These are phyloP conservation scores for Paraplagusia blochii DNA, from an alignment of 2,113 vertebrate species.

Conservation along the genomic window DNA sequence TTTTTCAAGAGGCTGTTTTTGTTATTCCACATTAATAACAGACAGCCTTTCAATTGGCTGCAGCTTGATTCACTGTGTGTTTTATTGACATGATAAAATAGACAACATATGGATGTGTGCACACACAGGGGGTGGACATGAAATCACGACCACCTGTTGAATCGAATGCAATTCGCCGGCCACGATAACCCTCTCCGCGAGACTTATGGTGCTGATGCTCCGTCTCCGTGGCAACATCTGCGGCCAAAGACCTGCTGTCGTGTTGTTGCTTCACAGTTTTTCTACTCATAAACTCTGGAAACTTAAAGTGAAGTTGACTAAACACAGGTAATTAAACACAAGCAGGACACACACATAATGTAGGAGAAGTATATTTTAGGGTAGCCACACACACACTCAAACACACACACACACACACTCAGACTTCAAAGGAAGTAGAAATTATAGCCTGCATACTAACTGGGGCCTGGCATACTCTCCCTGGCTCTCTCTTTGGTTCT, in stretches of 20 bases:
- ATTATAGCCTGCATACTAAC: conserved; percentile 75
- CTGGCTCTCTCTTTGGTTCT: conserved; percentile 54
- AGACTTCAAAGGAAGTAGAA: conserved; percentile 71
- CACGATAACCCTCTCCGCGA: conserved; percentile 19
- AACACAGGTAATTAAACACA: not conserved
- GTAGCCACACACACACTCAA: conserved; percentile 24
- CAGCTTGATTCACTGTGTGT: conserved; percentile 8
- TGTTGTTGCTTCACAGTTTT: not conserved
- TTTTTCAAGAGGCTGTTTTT: conserved; percentile 19
- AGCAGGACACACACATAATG: conserved; percentile 14
- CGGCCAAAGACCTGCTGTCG: not conserved
- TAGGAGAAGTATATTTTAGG: conserved; percentile 31
- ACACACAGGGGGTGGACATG: conserved; percentile 11
- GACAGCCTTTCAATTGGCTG: conserved; percentile 23
- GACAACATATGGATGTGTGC: conserved; percentile 5
- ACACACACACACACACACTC: conserved; percentile 54
- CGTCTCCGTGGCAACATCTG: conserved; percentile 24
- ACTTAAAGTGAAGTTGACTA: conserved; percentile 1
- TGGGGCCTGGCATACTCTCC: conserved; percentile 66
- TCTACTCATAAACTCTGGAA: not conserved
- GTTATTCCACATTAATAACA: conserved; percentile 44
- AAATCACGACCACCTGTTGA: conserved; percentile 45
- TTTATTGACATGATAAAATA: conserved; percentile 33
- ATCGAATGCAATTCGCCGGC: conserved; percentile 9
- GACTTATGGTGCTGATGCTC: conserved; percentile 33